These are phyloP conservation scores for Zeus faber DNA, from an alignment of 2,113 vertebrate species.

Conservation along the genomic window DNA sequence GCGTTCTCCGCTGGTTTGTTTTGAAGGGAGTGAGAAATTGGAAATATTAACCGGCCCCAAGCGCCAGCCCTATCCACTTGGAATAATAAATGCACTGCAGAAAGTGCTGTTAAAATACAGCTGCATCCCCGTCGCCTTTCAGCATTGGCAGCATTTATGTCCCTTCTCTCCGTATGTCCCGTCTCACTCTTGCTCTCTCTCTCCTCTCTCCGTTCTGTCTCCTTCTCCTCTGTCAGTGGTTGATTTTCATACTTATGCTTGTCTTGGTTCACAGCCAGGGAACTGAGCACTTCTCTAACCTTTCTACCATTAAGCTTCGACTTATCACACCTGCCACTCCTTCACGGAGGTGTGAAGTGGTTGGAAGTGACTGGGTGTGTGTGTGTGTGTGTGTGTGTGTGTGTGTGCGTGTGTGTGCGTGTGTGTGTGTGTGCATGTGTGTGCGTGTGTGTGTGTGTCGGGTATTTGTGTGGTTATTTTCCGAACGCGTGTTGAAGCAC, in stretches of 20 bases:
- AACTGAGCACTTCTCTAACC: too few species aligned
- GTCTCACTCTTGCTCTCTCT: neutral
- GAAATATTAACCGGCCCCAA: neutral
- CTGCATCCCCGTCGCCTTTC: neutral
- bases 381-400: slow-evolving; percentile 3
- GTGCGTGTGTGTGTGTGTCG: slow-evolving; percentile 5
- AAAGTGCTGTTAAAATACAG: neutral
- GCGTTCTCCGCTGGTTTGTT: neutral
- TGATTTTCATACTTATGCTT: too few species aligned
- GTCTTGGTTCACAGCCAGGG: too few species aligned
- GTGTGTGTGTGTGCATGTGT: slow-evolving; percentile 3
- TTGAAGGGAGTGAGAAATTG: neutral
- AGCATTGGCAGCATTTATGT: neutral
- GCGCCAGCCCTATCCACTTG: neutral
- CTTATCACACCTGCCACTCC: neutral
- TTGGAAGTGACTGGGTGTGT: neutral
- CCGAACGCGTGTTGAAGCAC: too few species aligned
- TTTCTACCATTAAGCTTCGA: too few species aligned
- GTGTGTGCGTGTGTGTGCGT: neutral
- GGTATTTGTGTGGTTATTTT: too few species aligned
- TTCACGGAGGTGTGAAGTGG: neutral
- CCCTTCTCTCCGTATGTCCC: neutral
- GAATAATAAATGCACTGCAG: neutral
- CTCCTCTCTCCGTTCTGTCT: neutral
- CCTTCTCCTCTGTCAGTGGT: too few species aligned